These are phyloP conservation scores for Hedychridium roseum DNA, from an alignment of 2,888 invertebrate species.

Conservation along the genomic window DNA sequence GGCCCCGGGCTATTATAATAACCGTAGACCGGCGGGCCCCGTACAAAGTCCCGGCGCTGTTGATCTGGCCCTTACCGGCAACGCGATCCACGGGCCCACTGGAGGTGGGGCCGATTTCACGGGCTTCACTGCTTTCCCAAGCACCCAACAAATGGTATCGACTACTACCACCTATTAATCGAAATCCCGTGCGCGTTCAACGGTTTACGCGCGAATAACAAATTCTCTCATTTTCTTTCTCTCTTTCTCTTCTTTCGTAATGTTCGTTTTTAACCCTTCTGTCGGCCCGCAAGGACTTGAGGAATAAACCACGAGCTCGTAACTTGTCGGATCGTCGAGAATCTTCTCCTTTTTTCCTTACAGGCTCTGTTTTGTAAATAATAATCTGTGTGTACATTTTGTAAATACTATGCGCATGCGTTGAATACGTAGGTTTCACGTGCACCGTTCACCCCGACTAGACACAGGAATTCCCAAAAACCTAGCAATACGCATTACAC, in stretches of 20 bases:
- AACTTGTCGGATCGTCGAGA: no score
- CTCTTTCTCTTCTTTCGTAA: conserved; percentile 1
- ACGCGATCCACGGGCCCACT: conserved; percentile 47
- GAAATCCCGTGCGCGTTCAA: conserved; percentile 4
- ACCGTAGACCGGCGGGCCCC: conserved; percentile 48
- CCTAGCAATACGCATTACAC: no score
- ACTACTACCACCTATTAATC: conserved; percentile 42
- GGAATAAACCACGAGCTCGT: no score
- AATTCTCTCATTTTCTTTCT: conserved; percentile 1
- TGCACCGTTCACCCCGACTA: no score
- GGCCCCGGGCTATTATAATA: conserved; percentile 50
- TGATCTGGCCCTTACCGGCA: conserved; percentile 57
- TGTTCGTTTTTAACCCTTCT: no score
- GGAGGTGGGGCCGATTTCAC: conserved; percentile 50
- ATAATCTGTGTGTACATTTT: no score
- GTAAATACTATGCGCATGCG: no score
- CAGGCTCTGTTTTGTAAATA: no score
- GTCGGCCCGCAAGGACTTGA: no score
- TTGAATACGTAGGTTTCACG: no score
- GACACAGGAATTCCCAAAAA: no score
- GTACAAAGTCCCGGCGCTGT: conserved; percentile 47
- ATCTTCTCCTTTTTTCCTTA: no score
- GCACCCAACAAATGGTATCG: conserved; percentile 58
- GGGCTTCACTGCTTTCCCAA: conserved; percentile 42
- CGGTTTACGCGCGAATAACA: not conserved